Evolutionary conservation across 1,140 invertebrate genomes (phyloP), one percentile per base, ranked within the genome.

Genomic region (Lethocerus indicus): DNA sequence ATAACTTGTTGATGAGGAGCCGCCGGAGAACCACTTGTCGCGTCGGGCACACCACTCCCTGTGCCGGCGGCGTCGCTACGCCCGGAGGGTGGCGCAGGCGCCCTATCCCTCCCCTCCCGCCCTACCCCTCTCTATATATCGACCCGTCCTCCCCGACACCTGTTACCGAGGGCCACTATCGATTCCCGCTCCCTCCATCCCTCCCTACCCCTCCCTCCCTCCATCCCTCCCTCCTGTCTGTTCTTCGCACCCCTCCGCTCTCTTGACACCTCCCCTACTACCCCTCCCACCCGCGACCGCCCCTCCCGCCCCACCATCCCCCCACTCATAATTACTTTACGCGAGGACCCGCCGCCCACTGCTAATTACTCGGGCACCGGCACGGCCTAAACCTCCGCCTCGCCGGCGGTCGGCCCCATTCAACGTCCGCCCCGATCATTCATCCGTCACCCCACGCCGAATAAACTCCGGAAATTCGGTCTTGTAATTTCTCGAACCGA

Each of bases 151-250:
- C 56, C 55, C 53, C 58, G 57, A 60, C 60, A 59, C 61, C 59
- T 63, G 59, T 58, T 60, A 60, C 57, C 51, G 52, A 56, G 57
- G 54, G 56, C 56, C 59, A 58, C 21, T 53, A 47, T 50, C 44
- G 59, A 59, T 51, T 32, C 58, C 57, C 55, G 49, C 58, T 48
- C 54, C 57, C 54, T 52, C 57, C 23, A 27, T 18, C 21, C 48
- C 39, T 51, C 40, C 51, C 54, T 48, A 37, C 46, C 36, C 37
- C 46, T 20, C 23, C 25, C 28, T 6, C 14, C 44, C n/a, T 18
- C 23, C 16, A 13, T 26, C 18, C 44, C 26, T 28, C 44, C 18
- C 44, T 28, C 28, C n/a, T 18, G 16, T 21, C 9, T n/a, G 9
- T 9, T n/a, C 29, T n/a, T 32, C 29, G n/a, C 29, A 32, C 9